Evolutionary conservation across 2,797 vertebrate species (phyloP).

Genomic region (Molossus alvarezi): DNA sequence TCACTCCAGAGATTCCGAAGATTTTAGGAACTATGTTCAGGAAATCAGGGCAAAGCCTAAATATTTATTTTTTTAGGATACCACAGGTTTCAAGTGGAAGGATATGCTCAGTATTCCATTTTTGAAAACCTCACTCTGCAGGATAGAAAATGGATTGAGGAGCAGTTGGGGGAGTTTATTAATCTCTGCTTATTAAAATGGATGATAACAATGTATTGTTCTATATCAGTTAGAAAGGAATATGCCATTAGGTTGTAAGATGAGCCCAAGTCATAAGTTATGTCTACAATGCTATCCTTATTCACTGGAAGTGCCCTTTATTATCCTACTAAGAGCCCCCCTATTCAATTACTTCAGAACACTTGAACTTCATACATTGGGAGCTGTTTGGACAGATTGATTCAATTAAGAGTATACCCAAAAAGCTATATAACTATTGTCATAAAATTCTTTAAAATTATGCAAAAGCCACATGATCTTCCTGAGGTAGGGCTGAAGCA

Average conservation of each 20-base stretch:
- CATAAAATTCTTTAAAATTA: constrained; percentile 69
- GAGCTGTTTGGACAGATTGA: constrained; percentile 71
- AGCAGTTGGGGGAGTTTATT: constrained; percentile 4
- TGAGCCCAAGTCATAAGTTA: not conserved
- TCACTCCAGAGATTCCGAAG: not conserved
- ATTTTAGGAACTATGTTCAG: not conserved
- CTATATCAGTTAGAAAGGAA: not conserved
- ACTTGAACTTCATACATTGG: constrained; percentile 62
- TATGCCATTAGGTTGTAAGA: constrained; percentile 21
- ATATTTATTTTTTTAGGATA: not conserved
- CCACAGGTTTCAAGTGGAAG: not conserved
- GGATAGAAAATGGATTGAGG: not conserved
- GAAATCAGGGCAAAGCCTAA: not conserved
- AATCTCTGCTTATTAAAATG: constrained; percentile 33
- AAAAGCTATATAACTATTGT: constrained; percentile 20
- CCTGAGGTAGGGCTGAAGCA: constrained; percentile 42
- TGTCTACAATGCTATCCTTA: not conserved
- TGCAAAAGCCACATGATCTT: constrained; percentile 60
- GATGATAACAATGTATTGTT: constrained; percentile 18
- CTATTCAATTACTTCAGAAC: constrained; percentile 68
- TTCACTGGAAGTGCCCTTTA: constrained; percentile 36
- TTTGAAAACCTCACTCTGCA: not conserved
- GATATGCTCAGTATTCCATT: not conserved
- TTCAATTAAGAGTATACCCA: constrained; percentile 50
- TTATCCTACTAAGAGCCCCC: constrained; percentile 39